A percentile compares a stretch with the other conserved stretches of the same genome.
phyloP scores from a whole-genome alignment of 1,140 invertebrate genomes.

The Drosophila lacertosa region DNA sequence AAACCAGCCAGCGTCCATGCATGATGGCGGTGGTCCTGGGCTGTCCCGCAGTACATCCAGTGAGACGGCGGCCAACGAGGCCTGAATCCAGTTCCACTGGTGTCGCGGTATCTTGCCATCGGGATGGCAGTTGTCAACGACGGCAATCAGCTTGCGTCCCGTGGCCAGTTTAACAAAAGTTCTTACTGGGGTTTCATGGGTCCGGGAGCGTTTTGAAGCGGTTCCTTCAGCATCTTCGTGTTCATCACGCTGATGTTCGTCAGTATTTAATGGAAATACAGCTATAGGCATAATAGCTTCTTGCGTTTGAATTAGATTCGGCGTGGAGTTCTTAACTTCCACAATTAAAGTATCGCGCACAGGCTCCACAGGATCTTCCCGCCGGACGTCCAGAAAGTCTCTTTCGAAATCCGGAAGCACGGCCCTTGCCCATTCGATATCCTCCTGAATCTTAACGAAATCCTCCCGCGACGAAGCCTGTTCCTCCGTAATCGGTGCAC shows the following conservation, averaged over 20 bases:
- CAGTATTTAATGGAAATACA: not conserved
- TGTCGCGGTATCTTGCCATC: slow-evolving; percentile 17
- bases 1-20: slow-evolving; percentile 27
- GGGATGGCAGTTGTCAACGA: slow-evolving; percentile 10
- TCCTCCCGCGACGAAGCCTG: slow-evolving; percentile 11
- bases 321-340: not conserved
- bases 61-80: slow-evolving; percentile 19
- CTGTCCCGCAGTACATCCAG: slow-evolving; percentile 23
- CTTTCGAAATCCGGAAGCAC: slow-evolving; percentile 5
- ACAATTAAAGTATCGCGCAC: slow-evolving; percentile 5
- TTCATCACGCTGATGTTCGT: not conserved
- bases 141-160: slow-evolving; percentile 16
- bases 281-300: not conserved
- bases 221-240: not conserved
- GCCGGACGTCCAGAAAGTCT: no score
- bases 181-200: not conserved
- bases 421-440: slow-evolving; percentile 20
- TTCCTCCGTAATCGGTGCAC: slow-evolving; percentile 7
- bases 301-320: not conserved
- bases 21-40: slow-evolving; percentile 21
- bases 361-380: not conserved
- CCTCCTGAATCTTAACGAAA: slow-evolving; percentile 15
- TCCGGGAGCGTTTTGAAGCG: not conserved
- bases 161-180: slow-evolving; percentile 2
- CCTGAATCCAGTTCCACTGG: slow-evolving; percentile 28